Percentiles rank a stretch among this genome's conserved stretches.
These are phyloP conservation scores for Acholoe squamosa DNA, from an alignment of 2,888 invertebrate genomes.

Conservation along the genomic window DNA sequence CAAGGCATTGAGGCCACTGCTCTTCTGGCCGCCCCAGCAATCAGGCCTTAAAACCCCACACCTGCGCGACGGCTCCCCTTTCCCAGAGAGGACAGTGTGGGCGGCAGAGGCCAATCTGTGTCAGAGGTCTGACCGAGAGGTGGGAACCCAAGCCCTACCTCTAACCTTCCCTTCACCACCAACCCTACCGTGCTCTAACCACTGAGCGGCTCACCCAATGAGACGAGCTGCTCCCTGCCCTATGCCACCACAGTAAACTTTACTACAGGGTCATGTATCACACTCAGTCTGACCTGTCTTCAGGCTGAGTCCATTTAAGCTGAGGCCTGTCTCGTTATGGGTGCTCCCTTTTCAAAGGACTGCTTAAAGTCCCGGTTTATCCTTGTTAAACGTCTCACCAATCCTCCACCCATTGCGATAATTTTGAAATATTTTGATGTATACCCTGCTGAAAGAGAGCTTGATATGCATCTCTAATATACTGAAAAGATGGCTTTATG, in stretches of 20 bases:
- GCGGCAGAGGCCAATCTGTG: not conserved
- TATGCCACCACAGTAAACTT: not conserved
- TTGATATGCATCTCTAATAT: no score
- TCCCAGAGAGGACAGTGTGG: constrained; percentile 45
- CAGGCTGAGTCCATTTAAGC: not conserved
- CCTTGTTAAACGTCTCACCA: no score
- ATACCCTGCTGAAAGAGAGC: no score
- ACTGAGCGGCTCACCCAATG: not conserved
- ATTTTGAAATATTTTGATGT: no score
- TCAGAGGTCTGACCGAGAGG: not conserved
- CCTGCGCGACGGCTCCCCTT: constrained; percentile 53
- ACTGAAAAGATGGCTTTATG: no score
- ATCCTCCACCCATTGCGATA: no score
- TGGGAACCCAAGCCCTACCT: constrained; percentile 13
- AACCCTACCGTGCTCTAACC: no score
- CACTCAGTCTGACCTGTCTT: not conserved
- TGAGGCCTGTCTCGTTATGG: not conserved
- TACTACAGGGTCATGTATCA: not conserved
- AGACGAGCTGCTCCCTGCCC: not conserved
- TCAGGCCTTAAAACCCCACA: constrained; percentile 59
- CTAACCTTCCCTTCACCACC: not conserved
- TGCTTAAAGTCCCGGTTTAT: no score
- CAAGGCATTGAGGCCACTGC: not conserved
- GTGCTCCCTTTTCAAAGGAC: not conserved
- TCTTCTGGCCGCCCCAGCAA: constrained; percentile 36